Conservation (phyloP, 2,888 invertebrate genomes). For the Ephialtes manifestator region DNA sequence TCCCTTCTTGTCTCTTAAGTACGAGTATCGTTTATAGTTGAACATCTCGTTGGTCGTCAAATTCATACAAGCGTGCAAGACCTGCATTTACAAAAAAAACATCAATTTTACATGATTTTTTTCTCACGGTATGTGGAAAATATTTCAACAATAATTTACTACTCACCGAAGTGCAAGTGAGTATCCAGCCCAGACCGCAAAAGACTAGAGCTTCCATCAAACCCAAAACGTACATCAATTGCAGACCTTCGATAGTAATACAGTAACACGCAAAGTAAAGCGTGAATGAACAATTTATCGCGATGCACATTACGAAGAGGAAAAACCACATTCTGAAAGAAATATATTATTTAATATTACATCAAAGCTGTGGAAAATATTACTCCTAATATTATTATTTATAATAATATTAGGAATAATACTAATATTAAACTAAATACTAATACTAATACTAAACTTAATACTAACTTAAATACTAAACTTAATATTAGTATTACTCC, state of each 20-base stretch:
- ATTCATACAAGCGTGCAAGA: conserved; percentile 96
- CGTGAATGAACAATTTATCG: conserved; percentile 95
- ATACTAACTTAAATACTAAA: no score
- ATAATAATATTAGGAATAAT: no score
- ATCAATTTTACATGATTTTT: conserved; percentile 12
- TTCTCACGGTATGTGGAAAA: neutral
- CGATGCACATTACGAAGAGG: conserved; percentile 94
- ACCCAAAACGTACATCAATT: conserved; percentile 94
- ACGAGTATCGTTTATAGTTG: conserved; percentile 96
- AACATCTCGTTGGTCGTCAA: conserved; percentile 98
- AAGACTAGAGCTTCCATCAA: conserved; percentile 94
- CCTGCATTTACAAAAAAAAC: conserved; percentile 87
- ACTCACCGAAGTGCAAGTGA: conserved; percentile 95
- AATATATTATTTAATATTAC: neutral
- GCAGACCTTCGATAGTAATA: conserved; percentile 94
- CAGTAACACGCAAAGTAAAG: conserved; percentile 96
- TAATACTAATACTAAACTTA: no score
- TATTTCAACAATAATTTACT: neutral
- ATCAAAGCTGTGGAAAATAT: no score
- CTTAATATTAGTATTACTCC: no score
- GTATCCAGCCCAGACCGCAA: conserved; percentile 94
- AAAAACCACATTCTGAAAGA: conserved; percentile 95
- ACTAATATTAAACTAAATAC: no score
- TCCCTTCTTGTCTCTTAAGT: conserved; percentile 95
- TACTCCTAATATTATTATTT: no score